Evolutionary conservation across 92 coral and sea anemone species (phyloP).

Genomic region (Palythoa grandis): DNA sequence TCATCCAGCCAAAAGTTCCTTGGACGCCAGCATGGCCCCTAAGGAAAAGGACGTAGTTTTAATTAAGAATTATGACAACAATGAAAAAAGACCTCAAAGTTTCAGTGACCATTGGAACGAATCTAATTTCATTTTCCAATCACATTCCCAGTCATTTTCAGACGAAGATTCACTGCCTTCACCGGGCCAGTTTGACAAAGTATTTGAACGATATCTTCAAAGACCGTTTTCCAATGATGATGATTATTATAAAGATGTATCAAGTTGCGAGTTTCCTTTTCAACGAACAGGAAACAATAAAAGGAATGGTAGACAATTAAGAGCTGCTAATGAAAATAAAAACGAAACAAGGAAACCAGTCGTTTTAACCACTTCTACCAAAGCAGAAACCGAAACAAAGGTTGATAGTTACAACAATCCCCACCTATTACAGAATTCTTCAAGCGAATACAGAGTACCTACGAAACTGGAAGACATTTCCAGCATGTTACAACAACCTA

Average conservation of each 20-base stretch:
- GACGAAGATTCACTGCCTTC: slow-evolving; percentile 1
- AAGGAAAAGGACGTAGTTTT: neutral
- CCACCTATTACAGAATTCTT: neutral
- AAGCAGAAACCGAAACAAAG: neutral
- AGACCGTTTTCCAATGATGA: neutral
- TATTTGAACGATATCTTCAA: slow-evolving; percentile 30
- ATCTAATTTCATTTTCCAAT: neutral
- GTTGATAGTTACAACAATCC: neutral
- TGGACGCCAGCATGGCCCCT: neutral
- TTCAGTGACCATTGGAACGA: neutral
- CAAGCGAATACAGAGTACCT: neutral
- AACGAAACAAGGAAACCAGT: neutral
- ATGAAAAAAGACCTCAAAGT: neutral
- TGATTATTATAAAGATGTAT: neutral
- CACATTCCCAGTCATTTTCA: neutral
- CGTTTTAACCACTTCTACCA: neutral
- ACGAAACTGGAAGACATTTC: no score
- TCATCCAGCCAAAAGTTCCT: neutral
- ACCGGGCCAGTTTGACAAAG: slow-evolving; percentile 35
- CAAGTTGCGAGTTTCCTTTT: neutral
- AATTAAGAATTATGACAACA: no score
- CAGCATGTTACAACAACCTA: neutral
- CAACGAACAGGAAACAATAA: neutral
- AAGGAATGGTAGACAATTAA: neutral
- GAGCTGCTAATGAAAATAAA: neutral